These are phyloP conservation scores for Xiphorhynchus erythropygius DNA, from an alignment of 2,797 vertebrate species.

Conservation along the genomic window DNA sequence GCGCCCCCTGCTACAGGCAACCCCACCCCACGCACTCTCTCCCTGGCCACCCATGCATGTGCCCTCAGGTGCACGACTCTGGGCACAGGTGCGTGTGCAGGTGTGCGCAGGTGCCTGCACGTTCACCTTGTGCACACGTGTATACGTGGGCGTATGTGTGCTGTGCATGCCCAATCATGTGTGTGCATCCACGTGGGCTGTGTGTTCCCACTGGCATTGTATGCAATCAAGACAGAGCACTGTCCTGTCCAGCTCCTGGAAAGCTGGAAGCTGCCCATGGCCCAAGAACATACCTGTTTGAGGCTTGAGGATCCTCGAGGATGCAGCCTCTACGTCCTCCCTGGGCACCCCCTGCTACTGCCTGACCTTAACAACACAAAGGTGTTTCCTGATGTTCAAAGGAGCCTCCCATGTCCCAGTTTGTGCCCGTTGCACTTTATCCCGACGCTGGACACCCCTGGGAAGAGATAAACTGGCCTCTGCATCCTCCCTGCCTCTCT, in stretches of 20 bases:
- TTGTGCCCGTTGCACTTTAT: background rate
- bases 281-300: accelerated
- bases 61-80: no score
- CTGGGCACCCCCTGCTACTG: background rate
- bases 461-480: background rate
- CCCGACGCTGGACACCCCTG: background rate
- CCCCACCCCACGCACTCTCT: background rate
- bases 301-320: background rate
- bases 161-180: accelerated
- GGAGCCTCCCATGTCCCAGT: background rate
- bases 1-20: accelerated
- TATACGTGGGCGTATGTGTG: no score
- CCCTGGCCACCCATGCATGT: background rate
- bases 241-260: no score
- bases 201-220: accelerated
- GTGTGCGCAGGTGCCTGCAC: background rate
- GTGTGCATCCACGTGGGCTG: background rate
- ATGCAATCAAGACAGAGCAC: background rate
- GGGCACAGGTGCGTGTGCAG: background rate
- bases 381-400: background rate
- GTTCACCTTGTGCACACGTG: no score
- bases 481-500: background rate
- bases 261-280: background rate
- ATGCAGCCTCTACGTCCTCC: background rate
- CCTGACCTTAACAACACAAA: background rate